Evolutionary conservation across 2,113 vertebrate genomes (phyloP), one percentile per base, ranked within the genome.

Genomic region (Neolamprologus kungweensis): DNA sequence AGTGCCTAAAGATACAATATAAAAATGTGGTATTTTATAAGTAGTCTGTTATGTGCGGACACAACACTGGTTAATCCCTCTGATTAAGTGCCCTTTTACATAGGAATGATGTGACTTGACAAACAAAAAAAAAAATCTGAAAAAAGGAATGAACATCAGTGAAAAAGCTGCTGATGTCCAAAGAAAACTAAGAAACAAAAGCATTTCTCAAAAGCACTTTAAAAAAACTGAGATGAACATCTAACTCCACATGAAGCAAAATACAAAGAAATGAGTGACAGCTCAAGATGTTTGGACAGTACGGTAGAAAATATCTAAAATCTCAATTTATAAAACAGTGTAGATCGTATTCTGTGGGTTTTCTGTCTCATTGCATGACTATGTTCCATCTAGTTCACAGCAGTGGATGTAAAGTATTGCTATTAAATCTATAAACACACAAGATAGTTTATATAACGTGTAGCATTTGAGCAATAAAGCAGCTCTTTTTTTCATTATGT

Each of bases 81-180:
- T 68, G 5, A 40, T 40, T 68, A 68, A 40, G n/a, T 68, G 33
- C 33, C 60, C 19, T 5, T 65, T 37, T 2, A 65, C 19, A 37
- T 21, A 37, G 17, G 19, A 68, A 68, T 68, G 60, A 21, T 68
- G 33, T 21, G 60, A 37, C 60, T 68, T 68, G 19, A 68, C 11
- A 68, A 68, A 68, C 63, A 40, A 37, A 40, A 0, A 35, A 13
- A 37, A 1, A 37, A 0, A n/a, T 65, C 10, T 65, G 33, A 21
- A 65, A 65, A 65, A 37, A 4, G 19, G 10, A 65, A 37, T 65
- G 60, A 65, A n/a, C 31, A 37, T 65, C 33, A 65, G 60, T 37
- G 33, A 13, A 68, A 68, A 68, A 68, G 63, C 35, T 0, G n/a
- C 63, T 13, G 35, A 68, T 23, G 19, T 23, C n/a, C 35, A 40